These are phyloP conservation scores for Eufriesea mexicana DNA, from an alignment of 1,140 invertebrate species.

Conservation along the genomic window DNA sequence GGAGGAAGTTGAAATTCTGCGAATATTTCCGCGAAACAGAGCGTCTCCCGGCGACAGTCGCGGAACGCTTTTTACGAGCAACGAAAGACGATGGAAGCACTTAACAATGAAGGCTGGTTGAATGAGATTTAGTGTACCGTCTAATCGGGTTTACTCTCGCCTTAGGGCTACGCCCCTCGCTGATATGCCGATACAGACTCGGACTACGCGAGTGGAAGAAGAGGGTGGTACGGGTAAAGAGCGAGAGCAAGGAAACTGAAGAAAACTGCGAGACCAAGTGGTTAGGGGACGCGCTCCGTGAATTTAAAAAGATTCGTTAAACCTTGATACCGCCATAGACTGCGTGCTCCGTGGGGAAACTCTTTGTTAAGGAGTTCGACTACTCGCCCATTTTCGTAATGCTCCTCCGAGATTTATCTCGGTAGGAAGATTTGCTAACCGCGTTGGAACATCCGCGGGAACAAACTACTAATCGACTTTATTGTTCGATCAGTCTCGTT, in stretches of 20 bases:
- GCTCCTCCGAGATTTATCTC: constrained; percentile 30
- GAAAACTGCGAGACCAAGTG: constrained; percentile 32
- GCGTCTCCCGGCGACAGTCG: constrained; percentile 42
- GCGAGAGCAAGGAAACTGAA: constrained; percentile 14
- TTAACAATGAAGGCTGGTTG: constrained; percentile 66
- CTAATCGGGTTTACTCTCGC: constrained; percentile 69
- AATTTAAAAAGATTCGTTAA: constrained; percentile 63
- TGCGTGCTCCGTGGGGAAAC: background rate
- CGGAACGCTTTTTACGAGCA: constrained; percentile 45
- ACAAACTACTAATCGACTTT: background rate
- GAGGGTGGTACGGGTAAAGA: background rate
- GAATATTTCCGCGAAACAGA: constrained; percentile 20
- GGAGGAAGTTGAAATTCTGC: background rate
- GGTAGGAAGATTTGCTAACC: constrained; percentile 2
- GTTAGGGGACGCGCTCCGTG: constrained; percentile 34
- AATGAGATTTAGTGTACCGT: constrained; percentile 69
- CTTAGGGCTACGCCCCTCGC: constrained; percentile 53
- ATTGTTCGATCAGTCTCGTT: background rate
- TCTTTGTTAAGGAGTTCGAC: constrained; percentile 38
- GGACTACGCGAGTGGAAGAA: background rate
- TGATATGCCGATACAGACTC: constrained; percentile 36
- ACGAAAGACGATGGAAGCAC: constrained; percentile 44
- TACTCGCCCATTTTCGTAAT: constrained; percentile 8
- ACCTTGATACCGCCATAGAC: constrained; percentile 29
- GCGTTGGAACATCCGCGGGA: background rate